Base-by-base conservation (phyloP, 2,113 vertebrate genomes). In the Arizona elegans region DNA sequence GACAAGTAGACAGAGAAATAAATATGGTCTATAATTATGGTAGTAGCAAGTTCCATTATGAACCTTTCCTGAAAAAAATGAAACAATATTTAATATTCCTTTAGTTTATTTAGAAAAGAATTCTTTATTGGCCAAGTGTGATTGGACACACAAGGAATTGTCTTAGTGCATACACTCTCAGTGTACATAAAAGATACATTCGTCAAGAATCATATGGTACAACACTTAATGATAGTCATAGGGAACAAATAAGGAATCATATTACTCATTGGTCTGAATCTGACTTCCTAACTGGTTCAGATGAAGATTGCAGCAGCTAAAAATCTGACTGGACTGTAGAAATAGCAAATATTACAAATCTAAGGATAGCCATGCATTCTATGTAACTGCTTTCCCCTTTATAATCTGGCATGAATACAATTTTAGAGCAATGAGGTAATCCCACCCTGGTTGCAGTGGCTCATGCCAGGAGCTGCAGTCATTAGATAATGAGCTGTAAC, bases 401-500 rank as follows among this genome's bases (percentile, higher is more conserved):
- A 87, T 93, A 90, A 93, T 87, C 92, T 52, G 3, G 50, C 56
- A 93, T 90, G 53, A 93, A 29, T 10, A 47, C 8, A 23, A 90
- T 23, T 90, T 65, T 43, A 86, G 29, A 90, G 89, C n/a, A 43
- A 50, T 62, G 56, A 50, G 38, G n/a, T 87, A 93, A 93, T 93
- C 92, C 75, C 81, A 62, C 56, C 75, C 13, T 24, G 23, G 86
- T 21, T 65, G 75, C 47, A 33, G 29, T 38, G 23, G 70, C 56
- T 93, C 75, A 86, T 9, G 52, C n/a, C 55, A 38, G 47, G 92
- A 93, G 56, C 92, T 4, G 29, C 29, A 53, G 47, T 90, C 65
- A 90, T 93, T 93, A 93, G 88, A 87, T 90, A 86, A 86, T n/a
- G 47, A 90, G 88, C 55, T 19, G n/a, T 21, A 33, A n/a, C 47